These are phyloP conservation scores for Nesidiocoris tenuis DNA, from an alignment of 2,888 invertebrate species.

Conservation along the genomic window DNA sequence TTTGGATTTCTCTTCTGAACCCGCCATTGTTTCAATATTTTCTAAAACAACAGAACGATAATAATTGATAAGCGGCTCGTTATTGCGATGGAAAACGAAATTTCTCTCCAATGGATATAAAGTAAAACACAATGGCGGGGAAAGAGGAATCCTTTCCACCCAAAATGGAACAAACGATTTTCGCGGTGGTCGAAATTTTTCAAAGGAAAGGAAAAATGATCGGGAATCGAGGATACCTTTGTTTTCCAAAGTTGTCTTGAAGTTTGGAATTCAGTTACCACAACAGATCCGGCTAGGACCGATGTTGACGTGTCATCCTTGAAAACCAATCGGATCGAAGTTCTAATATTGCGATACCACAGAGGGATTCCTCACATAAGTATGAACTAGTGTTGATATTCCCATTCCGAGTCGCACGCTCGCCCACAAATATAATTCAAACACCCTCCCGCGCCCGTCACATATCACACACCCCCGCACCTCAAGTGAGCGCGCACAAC, in stretches of 20 bases:
- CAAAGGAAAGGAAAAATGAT: background rate
- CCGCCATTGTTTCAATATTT: slow-evolving; percentile 55
- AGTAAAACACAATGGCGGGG: slow-evolving; percentile 18
- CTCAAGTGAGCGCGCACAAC: too few relatives aligned
- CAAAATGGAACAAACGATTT: background rate
- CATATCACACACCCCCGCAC: too few relatives aligned
- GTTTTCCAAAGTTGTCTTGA: background rate
- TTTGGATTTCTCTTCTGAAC: slow-evolving; percentile 56
- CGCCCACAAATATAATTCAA: too few relatives aligned
- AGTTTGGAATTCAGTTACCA: background rate
- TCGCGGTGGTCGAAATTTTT: background rate
- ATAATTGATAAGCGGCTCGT: background rate
- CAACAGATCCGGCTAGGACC: background rate
- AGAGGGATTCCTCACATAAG: too few relatives aligned
- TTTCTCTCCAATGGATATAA: background rate
- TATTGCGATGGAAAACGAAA: background rate
- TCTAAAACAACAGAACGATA: slow-evolving; percentile 45
- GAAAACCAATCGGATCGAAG: background rate
- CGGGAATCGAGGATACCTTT: background rate
- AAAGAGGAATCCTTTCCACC: slow-evolving; percentile 6
- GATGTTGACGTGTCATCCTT: background rate
- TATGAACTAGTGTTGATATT: too few relatives aligned
- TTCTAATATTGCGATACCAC: background rate
- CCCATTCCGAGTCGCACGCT: too few relatives aligned
- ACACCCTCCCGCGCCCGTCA: too few relatives aligned